A percentile compares a stretch with the other conserved stretches of the same genome.
Conservation (phyloP, 2,797 vertebrate species). For the Emys orbicularis region DNA sequence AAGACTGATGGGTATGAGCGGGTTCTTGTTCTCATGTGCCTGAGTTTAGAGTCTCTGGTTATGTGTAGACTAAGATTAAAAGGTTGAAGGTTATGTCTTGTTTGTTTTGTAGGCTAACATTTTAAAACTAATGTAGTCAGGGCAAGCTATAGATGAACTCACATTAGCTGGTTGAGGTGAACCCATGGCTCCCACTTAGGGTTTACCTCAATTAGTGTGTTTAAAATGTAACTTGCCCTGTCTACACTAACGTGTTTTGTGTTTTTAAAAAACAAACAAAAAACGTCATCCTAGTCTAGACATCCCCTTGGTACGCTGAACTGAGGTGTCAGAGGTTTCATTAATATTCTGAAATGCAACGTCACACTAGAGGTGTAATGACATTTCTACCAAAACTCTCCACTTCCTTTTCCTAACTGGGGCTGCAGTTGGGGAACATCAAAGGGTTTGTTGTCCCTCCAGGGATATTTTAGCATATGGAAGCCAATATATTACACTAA, state of each 20-base stretch:
- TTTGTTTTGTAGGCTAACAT: neutral
- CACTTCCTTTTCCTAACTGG: neutral
- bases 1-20: neutral
- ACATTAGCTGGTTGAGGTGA: neutral
- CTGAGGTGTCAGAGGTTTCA: neutral
- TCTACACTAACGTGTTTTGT: neutral
- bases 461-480: neutral
- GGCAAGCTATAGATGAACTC: neutral
- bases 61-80: neutral
- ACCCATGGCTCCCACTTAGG: neutral
- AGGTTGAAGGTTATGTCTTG: neutral
- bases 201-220: neutral
- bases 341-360: neutral
- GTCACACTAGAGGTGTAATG: neutral
- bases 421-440: neutral
- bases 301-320: neutral
- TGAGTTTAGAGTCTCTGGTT: neutral
- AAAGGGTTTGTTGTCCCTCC: slow-evolving; percentile 6
- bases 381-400: neutral
- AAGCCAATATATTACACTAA: slow-evolving; percentile 15
- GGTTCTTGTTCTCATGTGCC: neutral
- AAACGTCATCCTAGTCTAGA: neutral
- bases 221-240: neutral
- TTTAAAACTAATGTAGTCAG: neutral
- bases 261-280: neutral